Evolutionary conservation across 2,888 invertebrate species (phyloP).

Genomic region (Hirtodrosophila cameraria): DNA sequence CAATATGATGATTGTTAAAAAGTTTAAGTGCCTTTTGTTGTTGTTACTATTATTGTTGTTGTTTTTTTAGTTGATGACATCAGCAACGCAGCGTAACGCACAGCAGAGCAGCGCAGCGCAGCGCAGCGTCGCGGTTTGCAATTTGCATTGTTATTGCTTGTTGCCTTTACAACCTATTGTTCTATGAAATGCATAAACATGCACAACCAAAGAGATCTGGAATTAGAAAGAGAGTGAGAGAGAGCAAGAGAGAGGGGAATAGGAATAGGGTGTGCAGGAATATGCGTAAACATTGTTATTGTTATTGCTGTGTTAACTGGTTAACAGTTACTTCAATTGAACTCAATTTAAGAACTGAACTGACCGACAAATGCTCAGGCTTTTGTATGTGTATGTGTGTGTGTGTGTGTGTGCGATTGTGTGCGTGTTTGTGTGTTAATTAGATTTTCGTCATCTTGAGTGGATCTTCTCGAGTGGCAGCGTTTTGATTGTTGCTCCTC

Average conservation of each 20-base stretch:
- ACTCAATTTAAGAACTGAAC: slow-evolving; percentile 62
- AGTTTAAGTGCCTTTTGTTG: slow-evolving; percentile 43
- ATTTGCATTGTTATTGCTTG: slow-evolving; percentile 30
- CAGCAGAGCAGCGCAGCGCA: slow-evolving; percentile 4
- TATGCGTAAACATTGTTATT: slow-evolving; percentile 20
- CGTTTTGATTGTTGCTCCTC: slow-evolving; percentile 52
- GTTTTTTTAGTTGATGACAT: slow-evolving; percentile 41
- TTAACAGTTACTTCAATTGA: slow-evolving; percentile 68
- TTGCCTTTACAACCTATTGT: slow-evolving; percentile 21
- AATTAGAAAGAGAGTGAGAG: not conserved
- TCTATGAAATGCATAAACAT: slow-evolving; percentile 4
- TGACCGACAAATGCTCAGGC: slow-evolving; percentile 6
- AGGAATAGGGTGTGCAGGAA: too few species aligned
- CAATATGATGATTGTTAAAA: slow-evolving; percentile 24
- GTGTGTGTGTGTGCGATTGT: not conserved
- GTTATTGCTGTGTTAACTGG: slow-evolving; percentile 15
- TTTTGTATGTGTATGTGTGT: slow-evolving; percentile 28
- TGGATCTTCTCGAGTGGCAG: slow-evolving; percentile 56
- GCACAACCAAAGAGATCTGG: not conserved
- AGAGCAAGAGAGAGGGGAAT: not conserved
- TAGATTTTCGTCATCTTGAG: slow-evolving; percentile 55
- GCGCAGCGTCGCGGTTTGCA: slow-evolving; percentile 19
- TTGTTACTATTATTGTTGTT: slow-evolving; percentile 26
- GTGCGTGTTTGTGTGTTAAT: slow-evolving; percentile 42
- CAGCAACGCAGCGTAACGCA: slow-evolving; percentile 29